These are phyloP conservation scores for Anastatus disparis DNA, from an alignment of 1,140 invertebrate species.

Conservation along the genomic window DNA sequence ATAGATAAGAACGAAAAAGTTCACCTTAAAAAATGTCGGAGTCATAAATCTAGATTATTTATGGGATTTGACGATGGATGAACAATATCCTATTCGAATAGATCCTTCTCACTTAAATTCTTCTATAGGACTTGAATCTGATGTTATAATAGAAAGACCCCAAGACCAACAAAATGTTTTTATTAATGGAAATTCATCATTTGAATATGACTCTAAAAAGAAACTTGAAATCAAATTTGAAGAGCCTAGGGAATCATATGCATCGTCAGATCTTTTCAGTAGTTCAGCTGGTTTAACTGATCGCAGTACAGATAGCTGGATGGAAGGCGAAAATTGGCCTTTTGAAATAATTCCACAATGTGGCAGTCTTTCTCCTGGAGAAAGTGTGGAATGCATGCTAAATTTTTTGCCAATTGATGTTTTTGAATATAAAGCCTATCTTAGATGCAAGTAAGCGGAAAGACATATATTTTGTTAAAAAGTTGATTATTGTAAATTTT, in stretches of 20 bases:
- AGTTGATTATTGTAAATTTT: not conserved
- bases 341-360: conserved; percentile 52
- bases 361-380: conserved; percentile 47
- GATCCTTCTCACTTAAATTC: not conserved
- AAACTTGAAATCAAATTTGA: not conserved
- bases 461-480: no score
- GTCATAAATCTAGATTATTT: conserved; percentile 45
- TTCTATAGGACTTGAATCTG: not conserved
- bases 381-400: conserved; percentile 45
- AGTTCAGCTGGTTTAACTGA: conserved; percentile 46
- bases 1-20: conserved; percentile 44
- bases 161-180: no score
- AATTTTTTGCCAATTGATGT: conserved; percentile 55
- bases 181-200: no score
- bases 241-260: not conserved
- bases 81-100: conserved; percentile 47
- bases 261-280: conserved; percentile 50
- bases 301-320: conserved; percentile 52
- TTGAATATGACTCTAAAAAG: not conserved
- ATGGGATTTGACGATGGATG: conserved; percentile 53
- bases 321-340: conserved; percentile 51
- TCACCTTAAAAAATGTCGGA: conserved; percentile 48
- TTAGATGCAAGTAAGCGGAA: conserved; percentile 52
- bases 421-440: conserved; percentile 53
- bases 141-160: not conserved